Base-by-base conservation (phyloP, 2,113 vertebrate genomes). In the Peromyscus polionotus region DNA sequence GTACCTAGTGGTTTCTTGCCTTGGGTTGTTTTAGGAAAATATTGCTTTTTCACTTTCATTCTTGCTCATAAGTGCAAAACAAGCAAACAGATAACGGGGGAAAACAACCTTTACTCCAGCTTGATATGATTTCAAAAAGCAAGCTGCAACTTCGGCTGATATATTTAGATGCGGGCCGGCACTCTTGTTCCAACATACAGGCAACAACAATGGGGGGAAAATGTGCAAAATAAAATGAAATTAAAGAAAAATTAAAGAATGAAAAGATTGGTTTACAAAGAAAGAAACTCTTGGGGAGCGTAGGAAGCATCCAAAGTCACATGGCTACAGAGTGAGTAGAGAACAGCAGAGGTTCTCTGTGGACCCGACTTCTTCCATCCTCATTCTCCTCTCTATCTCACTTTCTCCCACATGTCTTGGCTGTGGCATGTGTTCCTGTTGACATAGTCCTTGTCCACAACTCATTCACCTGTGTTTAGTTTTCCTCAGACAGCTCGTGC, bases 1-100 rank as follows among this genome's bases (percentile, higher is more conserved):
- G 96, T 94, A 95, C 79, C 83, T 65, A 73, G 73, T 94, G 88
- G 97, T 88, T 95, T 94, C 63, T 97, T 96, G 91, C 96, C 96
- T 90, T 90, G 95, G 91, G 95, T 97, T 91, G 86, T 86, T 95
- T 95, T 93, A 93, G 81, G 67, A 90, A 97, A 96, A 95, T 87
- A 91, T 76, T 96, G 48, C 93, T 79, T 95, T 96, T 76, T 39
- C 39, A 33, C 33, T 96, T 95, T 88, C 8, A 33, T 5, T 93
- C 76, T 88, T 57, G 51, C 33, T 95, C 59, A 88, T 72, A 95
- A 79, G 48, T 85, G 83, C 68, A 96, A 96, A 97, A 87, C 93
- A 96, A 94, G 77, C 36, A 92, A 90, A 88, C 26, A 91, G 59
- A 88, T 87, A 83, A 85, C 7, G 36, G n/a, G 7, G 4, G 16